Evolutionary conservation across 92 coral and sea anemone genomes (phyloP).

Genomic region (Porites rus): DNA sequence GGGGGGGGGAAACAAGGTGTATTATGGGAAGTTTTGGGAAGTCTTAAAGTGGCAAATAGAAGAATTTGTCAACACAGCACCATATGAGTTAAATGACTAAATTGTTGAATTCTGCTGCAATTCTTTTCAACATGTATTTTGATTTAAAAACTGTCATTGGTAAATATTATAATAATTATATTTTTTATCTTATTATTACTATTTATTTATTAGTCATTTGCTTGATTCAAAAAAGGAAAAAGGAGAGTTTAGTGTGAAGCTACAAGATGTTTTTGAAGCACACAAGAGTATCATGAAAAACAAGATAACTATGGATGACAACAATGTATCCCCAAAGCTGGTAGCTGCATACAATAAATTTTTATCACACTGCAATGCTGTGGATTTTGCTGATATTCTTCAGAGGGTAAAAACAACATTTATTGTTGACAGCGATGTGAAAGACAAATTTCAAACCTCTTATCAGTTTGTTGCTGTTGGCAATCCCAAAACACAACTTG

Average conservation of each 20-base stretch:
- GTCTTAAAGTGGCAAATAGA: too few species aligned
- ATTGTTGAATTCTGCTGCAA: too few species aligned
- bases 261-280: conserved; percentile 60
- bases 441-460: conserved; percentile 48
- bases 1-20: too few species aligned
- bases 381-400: conserved; percentile 79
- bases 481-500: conserved; percentile 64
- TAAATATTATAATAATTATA: too few species aligned
- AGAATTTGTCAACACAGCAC: too few species aligned
- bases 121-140: too few species aligned
- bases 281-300: conserved; percentile 62
- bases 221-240: conserved; percentile 25
- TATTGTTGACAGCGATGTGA: conserved; percentile 48
- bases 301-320: conserved; percentile 53
- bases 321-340: conserved; percentile 4
- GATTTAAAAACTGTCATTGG: too few species aligned
- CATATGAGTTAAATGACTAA: too few species aligned
- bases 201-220: neutral
- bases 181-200: neutral
- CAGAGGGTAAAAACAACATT: conserved; percentile 63
- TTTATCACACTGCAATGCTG: conserved; percentile 77
- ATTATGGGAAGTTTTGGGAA: too few species aligned
- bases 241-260: conserved; percentile 73
- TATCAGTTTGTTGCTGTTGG: conserved; percentile 70
- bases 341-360: conserved; percentile 61